Conservation (phyloP, 2,888 invertebrate species). For the Cerastis rubricosa region DNA sequence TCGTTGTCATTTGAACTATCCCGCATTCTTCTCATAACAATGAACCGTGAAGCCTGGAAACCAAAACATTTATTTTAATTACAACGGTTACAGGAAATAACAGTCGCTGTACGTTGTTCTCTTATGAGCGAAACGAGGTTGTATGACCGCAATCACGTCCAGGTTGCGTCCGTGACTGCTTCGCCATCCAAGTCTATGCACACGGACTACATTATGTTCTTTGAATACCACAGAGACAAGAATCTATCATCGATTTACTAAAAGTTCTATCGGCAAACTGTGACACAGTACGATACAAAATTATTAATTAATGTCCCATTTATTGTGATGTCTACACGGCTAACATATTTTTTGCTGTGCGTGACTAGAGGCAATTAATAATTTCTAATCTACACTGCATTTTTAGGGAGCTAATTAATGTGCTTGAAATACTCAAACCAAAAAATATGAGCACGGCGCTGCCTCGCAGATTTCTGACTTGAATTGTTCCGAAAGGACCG, state of each 20-base stretch:
- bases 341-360: slow-evolving; percentile 44
- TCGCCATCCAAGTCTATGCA: slow-evolving; percentile 54
- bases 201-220: slow-evolving; percentile 28
- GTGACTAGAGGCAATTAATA: slow-evolving; percentile 47
- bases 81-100: slow-evolving; percentile 68
- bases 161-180: slow-evolving; percentile 71
- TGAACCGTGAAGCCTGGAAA: slow-evolving; percentile 44
- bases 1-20: slow-evolving; percentile 44
- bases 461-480: background rate
- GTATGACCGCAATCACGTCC: slow-evolving; percentile 78
- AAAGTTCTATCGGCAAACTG: slow-evolving; percentile 21
- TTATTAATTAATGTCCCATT: slow-evolving; percentile 37
- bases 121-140: slow-evolving; percentile 70
- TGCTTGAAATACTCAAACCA: slow-evolving; percentile 27
- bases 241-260: slow-evolving; percentile 18
- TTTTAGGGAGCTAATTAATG: slow-evolving; percentile 39
- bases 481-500: background rate
- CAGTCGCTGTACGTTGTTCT: slow-evolving; percentile 65
- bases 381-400: slow-evolving; percentile 51
- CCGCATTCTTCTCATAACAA: slow-evolving; percentile 55
- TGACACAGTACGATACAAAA: slow-evolving; percentile 10
- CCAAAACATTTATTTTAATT: slow-evolving; percentile 64
- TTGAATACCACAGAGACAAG: slow-evolving; percentile 23
- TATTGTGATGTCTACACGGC: slow-evolving; percentile 35
- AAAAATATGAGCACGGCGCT: slow-evolving; percentile 9